phyloP scores from a whole-genome alignment of 2,113 vertebrate genomes.

The Lophochroa leadbeateri region DNA sequence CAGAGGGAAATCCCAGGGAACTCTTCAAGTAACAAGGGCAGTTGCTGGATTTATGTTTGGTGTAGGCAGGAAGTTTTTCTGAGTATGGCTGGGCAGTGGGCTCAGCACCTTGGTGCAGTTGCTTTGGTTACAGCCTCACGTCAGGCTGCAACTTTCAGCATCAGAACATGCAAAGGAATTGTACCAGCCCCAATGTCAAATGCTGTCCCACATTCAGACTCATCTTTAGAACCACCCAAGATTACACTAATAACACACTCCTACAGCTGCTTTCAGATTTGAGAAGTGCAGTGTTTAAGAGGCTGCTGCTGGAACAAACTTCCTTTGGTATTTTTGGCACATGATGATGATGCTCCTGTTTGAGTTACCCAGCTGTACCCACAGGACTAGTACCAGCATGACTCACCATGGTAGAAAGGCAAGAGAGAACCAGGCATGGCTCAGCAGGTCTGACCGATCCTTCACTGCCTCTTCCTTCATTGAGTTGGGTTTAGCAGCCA shows the following conservation, averaged over 20 bases:
- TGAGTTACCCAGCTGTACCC: background rate
- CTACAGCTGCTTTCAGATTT: background rate
- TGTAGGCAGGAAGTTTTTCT: background rate
- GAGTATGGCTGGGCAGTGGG: no score
- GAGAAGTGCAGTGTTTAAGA: background rate
- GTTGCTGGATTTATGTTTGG: background rate
- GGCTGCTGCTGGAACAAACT: background rate
- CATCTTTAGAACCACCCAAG: background rate
- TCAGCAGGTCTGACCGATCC: background rate
- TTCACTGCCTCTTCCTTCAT: background rate
- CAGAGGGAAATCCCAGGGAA: background rate
- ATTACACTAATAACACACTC: background rate
- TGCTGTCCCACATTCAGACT: background rate
- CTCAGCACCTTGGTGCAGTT: background rate
- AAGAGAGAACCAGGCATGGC: background rate
- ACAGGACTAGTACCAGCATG: background rate
- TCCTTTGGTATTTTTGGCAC: background rate
- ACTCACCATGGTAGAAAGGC: background rate
- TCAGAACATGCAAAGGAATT: accelerated
- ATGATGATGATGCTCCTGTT: background rate
- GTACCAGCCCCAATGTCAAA: accelerated
- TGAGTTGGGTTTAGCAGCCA: background rate
- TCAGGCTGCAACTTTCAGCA: background rate
- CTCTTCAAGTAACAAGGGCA: background rate
- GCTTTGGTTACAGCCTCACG: background rate